Evolutionary conservation across 2,888 invertebrate genomes (phyloP), one percentile per base, ranked within the genome.

Genomic region (Ommatoiulus sabulosus): DNA sequence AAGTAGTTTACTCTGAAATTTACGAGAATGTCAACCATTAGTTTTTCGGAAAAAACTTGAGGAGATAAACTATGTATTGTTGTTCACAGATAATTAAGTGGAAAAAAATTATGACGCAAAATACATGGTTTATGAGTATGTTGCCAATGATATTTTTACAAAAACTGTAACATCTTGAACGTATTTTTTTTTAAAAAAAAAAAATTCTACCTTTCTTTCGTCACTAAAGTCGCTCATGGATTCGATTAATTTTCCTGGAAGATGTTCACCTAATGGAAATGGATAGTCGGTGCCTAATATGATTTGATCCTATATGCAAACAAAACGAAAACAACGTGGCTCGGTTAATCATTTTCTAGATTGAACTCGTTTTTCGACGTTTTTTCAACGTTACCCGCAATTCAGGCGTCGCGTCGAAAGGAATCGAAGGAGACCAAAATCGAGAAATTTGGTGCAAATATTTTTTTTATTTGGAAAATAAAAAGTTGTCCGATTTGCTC

Each of bases 261-360:
- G 91, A 48, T 93, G 92, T 90, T 94, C 94, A 6, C 94, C 94
- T 7, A 94, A 92, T 5, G 94, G 94, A 90, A 94, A 94, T 0
- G 94, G 94, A 91, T 94, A 94, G 91, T 94, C 94, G 46, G 93
- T 94, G 3, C 94, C 94, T 57, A 94, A 92, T 5, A 94, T 92
- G 7, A 94, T 92, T 12, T 92, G 91, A 87, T 94, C 93, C 93
- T 94, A 91, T 20, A 86, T 80, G 88, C 3, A 88, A 86, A 88
- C 4, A 72, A 43, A 84, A 17, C 63, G 20, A 20, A 63, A 57
- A 20, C 20, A n/a, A 63, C 17, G 15, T 15, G 17, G 52, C 12
- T 52, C 12, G 3, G 52, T 52, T 17, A 52, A 10, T 52, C 17
- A 52, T 52, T 17, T 12, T 6, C 8, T 52, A 6, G 2, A 35